Conservation (phyloP, 1,140 invertebrate genomes). For the Eumeta japonica region DNA sequence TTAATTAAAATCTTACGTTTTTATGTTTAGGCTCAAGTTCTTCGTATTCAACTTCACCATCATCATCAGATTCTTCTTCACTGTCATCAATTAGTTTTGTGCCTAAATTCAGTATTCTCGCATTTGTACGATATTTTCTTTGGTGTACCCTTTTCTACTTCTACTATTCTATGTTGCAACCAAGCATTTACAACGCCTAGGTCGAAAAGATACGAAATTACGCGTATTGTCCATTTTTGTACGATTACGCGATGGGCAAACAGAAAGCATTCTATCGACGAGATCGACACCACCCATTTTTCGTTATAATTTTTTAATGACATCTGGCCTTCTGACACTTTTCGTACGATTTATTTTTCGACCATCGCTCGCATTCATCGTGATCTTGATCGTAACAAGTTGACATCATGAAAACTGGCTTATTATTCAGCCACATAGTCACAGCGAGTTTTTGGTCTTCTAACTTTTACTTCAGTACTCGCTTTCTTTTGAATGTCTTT, state of each 20-base stretch:
- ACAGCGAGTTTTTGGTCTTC: not conserved
- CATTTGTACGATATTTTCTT: too few species aligned
- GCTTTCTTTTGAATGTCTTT: constrained; percentile 6
- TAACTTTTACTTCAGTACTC: not conserved
- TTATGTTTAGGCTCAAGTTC: too few species aligned
- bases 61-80: too few species aligned
- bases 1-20: too few species aligned
- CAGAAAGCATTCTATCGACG: constrained; percentile 12
- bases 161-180: not conserved
- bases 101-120: too few species aligned
- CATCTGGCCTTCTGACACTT: constrained; percentile 10
- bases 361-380: constrained; percentile 6
- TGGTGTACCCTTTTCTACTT: too few species aligned
- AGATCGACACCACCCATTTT: constrained; percentile 22
- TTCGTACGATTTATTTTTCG: constrained; percentile 23
- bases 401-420: constrained; percentile 2
- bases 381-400: not conserved
- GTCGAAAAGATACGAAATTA: constrained; percentile 7
- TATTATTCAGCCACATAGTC: constrained; percentile 5
- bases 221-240: constrained; percentile 10
- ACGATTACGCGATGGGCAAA: constrained; percentile 7
- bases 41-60: too few species aligned
- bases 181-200: constrained; percentile 2
- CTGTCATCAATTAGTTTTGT: too few species aligned
- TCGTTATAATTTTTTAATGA: constrained; percentile 12